These are phyloP conservation scores for Pachycephala philippinensis DNA, from an alignment of 2,113 vertebrate genomes.

Conservation along the genomic window DNA sequence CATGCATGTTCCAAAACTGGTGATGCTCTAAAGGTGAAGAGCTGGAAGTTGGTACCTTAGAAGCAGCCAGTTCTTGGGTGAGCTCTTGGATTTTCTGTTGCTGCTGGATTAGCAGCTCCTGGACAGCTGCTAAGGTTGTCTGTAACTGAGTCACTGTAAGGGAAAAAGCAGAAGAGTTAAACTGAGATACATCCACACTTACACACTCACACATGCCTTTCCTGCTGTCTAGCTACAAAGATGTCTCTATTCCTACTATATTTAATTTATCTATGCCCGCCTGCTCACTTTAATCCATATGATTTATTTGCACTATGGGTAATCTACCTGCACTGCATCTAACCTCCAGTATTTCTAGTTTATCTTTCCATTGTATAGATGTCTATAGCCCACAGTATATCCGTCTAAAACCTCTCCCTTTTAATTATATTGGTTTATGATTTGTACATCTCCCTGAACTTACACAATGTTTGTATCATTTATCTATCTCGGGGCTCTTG, in stretches of 20 bases:
- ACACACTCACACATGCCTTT: background rate
- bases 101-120: conserved; percentile 91
- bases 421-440: conserved; percentile 67
- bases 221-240: conserved; percentile 21
- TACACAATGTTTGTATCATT: conserved; percentile 27
- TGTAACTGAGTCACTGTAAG: conserved; percentile 89
- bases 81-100: conserved; percentile 94
- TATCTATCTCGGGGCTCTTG: conserved; percentile 14
- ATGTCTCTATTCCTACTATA: conserved; percentile 18
- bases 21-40: background rate
- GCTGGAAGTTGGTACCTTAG: conserved; percentile 76
- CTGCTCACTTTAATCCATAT: conserved; percentile 44
- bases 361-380: conserved; percentile 67
- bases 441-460: conserved; percentile 57
- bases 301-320: conserved; percentile 58
- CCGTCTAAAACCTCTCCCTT: conserved; percentile 74
- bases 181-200: background rate
- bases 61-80: conserved; percentile 84
- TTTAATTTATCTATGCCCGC: conserved; percentile 47
- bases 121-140: conserved; percentile 86
- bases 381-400: conserved; percentile 69
- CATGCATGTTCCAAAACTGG: background rate
- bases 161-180: conserved; percentile 28
- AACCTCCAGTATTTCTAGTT: conserved; percentile 69
- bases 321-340: conserved; percentile 66